Percentiles rank a stretch among this genome's conserved stretches.
These are phyloP conservation scores for Oryzias melastigma DNA, from an alignment of 2,113 vertebrate species.

Conservation along the genomic window DNA sequence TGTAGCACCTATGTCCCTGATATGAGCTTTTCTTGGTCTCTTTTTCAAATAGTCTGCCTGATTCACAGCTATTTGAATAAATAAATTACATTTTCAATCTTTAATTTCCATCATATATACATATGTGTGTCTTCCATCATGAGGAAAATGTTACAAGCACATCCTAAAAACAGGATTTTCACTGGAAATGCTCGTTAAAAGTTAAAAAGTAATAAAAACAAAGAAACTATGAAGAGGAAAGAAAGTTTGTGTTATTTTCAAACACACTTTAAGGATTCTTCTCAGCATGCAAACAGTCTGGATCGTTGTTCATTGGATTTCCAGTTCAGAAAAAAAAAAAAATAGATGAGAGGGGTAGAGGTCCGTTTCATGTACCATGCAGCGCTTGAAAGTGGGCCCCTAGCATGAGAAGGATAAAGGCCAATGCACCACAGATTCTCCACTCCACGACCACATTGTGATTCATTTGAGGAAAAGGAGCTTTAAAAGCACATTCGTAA, in stretches of 20 bases:
- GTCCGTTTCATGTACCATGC: conserved; percentile 50
- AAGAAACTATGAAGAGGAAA: background rate
- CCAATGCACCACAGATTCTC: conserved; percentile 25
- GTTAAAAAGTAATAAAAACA: background rate
- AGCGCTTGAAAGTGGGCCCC: conserved; percentile 45
- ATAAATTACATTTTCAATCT: too few relatives aligned
- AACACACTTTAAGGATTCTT: conserved; percentile 29
- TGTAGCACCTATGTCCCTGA: too few relatives aligned
- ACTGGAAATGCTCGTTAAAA: too few relatives aligned
- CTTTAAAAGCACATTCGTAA: conserved; percentile 37
- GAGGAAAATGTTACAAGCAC: too few relatives aligned
- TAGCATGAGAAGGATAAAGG: conserved; percentile 31
- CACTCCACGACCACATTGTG: conserved; percentile 41
- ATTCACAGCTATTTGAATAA: too few relatives aligned
- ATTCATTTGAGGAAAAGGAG: conserved; percentile 39
- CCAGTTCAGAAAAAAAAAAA: conserved; percentile 57
- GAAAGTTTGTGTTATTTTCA: conserved; percentile 26
- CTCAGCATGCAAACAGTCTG: conserved; percentile 41
- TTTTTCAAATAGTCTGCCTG: too few relatives aligned
- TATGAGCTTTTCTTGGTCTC: too few relatives aligned
- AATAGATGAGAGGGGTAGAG: conserved; percentile 13
- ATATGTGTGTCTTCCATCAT: too few relatives aligned
- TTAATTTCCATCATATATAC: too few relatives aligned
- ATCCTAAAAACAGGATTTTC: too few relatives aligned
- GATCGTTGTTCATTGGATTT: conserved; percentile 54